Conservation (phyloP, 2,113 vertebrate species). For the Tupaia chinensis region DNA sequence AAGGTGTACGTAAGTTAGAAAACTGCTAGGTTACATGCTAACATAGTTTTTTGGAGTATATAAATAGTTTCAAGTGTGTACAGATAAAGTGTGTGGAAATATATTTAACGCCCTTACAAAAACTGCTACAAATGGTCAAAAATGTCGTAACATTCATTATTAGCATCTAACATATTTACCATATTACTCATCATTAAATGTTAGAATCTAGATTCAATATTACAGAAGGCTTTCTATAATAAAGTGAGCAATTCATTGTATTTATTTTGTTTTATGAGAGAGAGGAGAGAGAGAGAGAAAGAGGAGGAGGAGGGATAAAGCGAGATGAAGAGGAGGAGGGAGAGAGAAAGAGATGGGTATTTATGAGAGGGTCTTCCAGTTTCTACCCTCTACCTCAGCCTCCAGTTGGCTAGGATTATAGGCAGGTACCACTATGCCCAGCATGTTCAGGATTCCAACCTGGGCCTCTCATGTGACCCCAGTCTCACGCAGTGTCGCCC, state of each 20-base stretch:
- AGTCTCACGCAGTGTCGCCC: too few species aligned
- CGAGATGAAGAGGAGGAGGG: too few species aligned
- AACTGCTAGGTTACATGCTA: not conserved
- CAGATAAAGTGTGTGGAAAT: not conserved
- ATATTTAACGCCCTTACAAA: not conserved
- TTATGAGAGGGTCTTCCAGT: too few species aligned
- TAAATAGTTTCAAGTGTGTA: not conserved
- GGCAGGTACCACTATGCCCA: too few species aligned
- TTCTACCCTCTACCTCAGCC: too few species aligned
- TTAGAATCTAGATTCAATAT: slow-evolving; percentile 58
- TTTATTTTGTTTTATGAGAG: not conserved
- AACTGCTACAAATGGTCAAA: not conserved
- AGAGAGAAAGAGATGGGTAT: too few species aligned
- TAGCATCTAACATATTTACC: not conserved
- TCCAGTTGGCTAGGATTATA: too few species aligned
- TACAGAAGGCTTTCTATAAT: slow-evolving; percentile 47
- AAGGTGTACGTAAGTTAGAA: not conserved
- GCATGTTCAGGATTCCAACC: too few species aligned
- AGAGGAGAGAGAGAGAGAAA: too few species aligned
- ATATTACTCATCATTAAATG: slow-evolving; percentile 45
- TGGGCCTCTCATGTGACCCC: too few species aligned
- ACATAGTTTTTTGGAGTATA: not conserved
- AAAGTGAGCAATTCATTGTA: slow-evolving; percentile 12
- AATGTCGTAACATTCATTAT: not conserved
- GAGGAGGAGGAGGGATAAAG: too few species aligned